Base-by-base conservation (phyloP, 1,140 invertebrate genomes). In the Calosoma granatense region DNA sequence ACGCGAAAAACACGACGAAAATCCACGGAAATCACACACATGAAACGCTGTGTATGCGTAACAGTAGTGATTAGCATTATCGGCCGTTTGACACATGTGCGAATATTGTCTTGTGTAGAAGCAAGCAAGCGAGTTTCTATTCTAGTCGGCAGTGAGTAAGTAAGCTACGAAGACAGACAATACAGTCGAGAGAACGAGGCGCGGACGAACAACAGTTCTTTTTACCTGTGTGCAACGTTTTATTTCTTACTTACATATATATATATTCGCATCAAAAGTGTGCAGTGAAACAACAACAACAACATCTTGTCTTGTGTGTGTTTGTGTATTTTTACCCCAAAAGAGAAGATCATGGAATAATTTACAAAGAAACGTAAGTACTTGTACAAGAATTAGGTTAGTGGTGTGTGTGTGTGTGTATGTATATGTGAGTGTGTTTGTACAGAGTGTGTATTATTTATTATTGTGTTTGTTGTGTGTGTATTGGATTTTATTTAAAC, bases 1-100 rank as follows among this genome's bases (percentile, higher is more conserved):
- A 63, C 64, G 60, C 59, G 61, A 55, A 57, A 58, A 65, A 62
- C 60, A 59, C 61, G 61, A 56, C 22, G 60, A 63, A 61, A 47
- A 47, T 12, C 60, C 41, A 60, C 56, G 61, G 53, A 63, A 66
- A 63, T 58, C 20, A 41, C 47, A 43, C 20, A 54, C 22, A 58
- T 58, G 61, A 57, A 56, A 60, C 58, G 61, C 55, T 51, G 26
- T 22, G 21, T 36, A 51, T 41, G 20, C 20, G 23, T 36, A n/a
- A n/a, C n/a, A n/a, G n/a, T 6, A 30, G 26, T 30, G 26, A 30
- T 30, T 30, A 30, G 6, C 26, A 14, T n/a, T 30, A 30, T 17
- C 41, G 17, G 41, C 41, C 15, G 41, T 17, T 47, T 47, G 41
- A 17, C 41, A 47, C 41, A 47, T 47, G 41, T 47, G 41, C 17